Conservation (phyloP, 2,113 vertebrate genomes). For the Rhadina sibilatrix region DNA sequence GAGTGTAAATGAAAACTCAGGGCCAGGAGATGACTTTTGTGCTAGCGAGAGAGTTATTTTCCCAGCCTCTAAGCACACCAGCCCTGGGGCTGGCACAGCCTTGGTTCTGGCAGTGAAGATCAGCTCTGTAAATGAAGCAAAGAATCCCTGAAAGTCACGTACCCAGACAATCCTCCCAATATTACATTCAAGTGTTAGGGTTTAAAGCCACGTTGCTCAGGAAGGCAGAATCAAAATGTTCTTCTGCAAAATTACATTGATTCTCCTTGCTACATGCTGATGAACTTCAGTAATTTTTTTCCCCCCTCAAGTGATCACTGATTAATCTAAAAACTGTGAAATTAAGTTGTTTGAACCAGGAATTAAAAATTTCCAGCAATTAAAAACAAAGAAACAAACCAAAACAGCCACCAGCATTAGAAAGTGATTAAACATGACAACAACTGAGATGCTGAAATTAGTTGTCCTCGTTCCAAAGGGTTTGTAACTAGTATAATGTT, state of each 20-base stretch:
- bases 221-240: not conserved
- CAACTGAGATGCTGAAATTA: slow-evolving; percentile 45
- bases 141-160: not conserved
- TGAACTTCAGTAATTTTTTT: not conserved
- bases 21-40: not conserved
- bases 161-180: not conserved
- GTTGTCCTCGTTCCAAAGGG: not conserved
- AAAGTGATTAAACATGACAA: slow-evolving; percentile 48
- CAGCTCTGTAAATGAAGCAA: not conserved
- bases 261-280: not conserved
- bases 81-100: not conserved
- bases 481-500: slow-evolving; percentile 18
- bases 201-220: not conserved
- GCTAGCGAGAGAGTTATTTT: not conserved
- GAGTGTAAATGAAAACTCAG: not conserved
- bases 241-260: not conserved
- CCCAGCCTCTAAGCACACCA: not conserved
- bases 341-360: slow-evolving; percentile 53
- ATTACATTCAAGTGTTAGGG: not conserved
- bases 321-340: slow-evolving; percentile 55
- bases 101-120: not conserved
- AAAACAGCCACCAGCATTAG: slow-evolving; percentile 30
- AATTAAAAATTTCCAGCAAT: slow-evolving; percentile 55
- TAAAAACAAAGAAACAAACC: slow-evolving; percentile 50
- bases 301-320: slow-evolving; percentile 15